Evolutionary conservation across 2,888 invertebrate genomes (phyloP).

Genomic region (Agrotis clavis): DNA sequence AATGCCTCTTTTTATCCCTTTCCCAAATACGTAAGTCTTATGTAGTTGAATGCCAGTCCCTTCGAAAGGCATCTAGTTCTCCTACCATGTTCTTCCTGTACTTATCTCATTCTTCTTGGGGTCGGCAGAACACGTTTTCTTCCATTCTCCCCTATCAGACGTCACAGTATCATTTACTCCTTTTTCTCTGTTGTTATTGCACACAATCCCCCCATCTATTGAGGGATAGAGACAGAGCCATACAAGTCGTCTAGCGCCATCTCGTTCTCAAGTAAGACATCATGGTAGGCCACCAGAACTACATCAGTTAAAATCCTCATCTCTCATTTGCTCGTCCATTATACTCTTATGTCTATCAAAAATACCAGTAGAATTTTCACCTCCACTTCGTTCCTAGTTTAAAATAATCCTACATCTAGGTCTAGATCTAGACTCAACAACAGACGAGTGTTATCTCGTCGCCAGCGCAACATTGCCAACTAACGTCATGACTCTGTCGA

Average conservation of each 20-base stretch:
- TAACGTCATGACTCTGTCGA: constrained; percentile 30
- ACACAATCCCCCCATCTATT: no score
- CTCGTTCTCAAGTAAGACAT: no score
- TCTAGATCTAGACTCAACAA: constrained; percentile 23
- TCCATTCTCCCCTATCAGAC: no score
- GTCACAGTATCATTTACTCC: no score
- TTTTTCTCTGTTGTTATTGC: no score
- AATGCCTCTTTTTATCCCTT: not conserved
- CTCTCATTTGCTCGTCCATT: not conserved
- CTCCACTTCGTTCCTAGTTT: no score
- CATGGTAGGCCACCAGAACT: no score
- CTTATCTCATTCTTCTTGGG: no score
- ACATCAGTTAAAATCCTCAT: no score
- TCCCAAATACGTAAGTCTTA: not conserved
- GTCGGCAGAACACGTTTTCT: no score
- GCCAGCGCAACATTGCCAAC: constrained; percentile 22
- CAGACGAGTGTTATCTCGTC: constrained; percentile 18
- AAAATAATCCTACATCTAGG: constrained; percentile 2
- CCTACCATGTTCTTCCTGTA: not conserved
- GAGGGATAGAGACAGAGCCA: no score
- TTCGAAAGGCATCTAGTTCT: not conserved
- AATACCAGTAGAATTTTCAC: not conserved
- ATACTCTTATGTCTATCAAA: not conserved
- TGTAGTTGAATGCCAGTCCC: not conserved
- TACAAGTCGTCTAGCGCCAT: no score